Evolutionary conservation across 2,113 vertebrate species (phyloP).

Genomic region (Platichthys stellatus): DNA sequence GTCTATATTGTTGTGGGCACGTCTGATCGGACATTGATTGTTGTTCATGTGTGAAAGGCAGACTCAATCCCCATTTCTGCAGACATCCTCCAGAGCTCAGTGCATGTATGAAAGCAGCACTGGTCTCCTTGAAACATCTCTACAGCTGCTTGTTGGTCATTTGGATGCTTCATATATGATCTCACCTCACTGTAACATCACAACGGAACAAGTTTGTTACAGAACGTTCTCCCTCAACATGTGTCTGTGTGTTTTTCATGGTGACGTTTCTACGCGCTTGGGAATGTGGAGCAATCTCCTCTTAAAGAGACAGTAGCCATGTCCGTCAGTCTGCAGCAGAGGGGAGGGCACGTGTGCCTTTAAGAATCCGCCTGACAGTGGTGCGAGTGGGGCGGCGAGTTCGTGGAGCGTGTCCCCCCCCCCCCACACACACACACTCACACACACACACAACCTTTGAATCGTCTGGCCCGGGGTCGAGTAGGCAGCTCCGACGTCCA

Average conservation of each 20-base stretch:
- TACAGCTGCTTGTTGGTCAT: no score
- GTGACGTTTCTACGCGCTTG: not conserved
- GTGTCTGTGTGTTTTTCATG: not conserved
- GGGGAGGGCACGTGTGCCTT: slow-evolving; percentile 38
- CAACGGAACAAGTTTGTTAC: not conserved
- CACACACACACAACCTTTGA: slow-evolving; percentile 49
- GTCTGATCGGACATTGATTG: no score
- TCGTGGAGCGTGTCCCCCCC: not conserved
- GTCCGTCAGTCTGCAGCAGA: fast-evolving
- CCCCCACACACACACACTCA: no score
- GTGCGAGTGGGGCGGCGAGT: slow-evolving; percentile 26
- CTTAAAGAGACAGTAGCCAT: slow-evolving; percentile 68
- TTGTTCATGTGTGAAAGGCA: no score
- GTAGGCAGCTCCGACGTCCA: slow-evolving; percentile 70
- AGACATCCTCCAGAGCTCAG: no score
- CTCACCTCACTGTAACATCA: not conserved
- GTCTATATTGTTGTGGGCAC: no score
- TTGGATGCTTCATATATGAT: no score
- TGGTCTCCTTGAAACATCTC: no score
- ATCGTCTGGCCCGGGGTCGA: slow-evolving; percentile 8
- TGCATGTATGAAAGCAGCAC: no score
- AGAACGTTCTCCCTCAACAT: not conserved
- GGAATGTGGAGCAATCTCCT: not conserved
- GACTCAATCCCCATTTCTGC: no score
- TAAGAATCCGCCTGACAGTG: slow-evolving; percentile 44